phyloP scores from a whole-genome alignment of 2,113 vertebrate genomes.

The Tringa solitaria region DNA sequence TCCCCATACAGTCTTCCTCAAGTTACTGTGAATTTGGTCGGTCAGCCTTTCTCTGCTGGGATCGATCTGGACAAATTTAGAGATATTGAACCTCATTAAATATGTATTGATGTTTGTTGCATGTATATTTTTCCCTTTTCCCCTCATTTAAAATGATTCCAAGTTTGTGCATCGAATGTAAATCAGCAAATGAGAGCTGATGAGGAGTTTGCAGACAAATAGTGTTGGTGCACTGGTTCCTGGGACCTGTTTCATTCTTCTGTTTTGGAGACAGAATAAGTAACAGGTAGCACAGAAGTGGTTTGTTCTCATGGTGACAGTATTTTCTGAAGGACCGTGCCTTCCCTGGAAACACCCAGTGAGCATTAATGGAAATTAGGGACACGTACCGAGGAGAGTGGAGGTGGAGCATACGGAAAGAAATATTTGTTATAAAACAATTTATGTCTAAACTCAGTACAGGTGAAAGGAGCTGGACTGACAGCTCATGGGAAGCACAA shows the following conservation, averaged over 20 bases:
- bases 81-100: conserved; percentile 25
- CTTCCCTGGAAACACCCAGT: neutral
- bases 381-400: neutral
- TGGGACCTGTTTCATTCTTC: neutral
- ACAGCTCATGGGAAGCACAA: neutral
- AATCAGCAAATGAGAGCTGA: neutral
- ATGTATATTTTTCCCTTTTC: neutral
- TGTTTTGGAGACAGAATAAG: neutral
- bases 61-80: conserved; percentile 29
- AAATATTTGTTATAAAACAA: neutral
- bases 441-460: neutral
- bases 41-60: conserved; percentile 13
- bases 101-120: conserved; percentile 17
- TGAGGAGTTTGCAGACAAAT: neutral
- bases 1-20: neutral
- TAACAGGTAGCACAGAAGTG: neutral
- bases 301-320: neutral
- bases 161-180: neutral
- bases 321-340: neutral
- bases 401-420: neutral
- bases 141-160: neutral
- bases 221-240: neutral
- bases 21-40: neutral
- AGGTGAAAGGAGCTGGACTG: neutral
- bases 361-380: neutral